Percentiles rank a stretch among this genome's conserved stretches.
Evolutionary conservation across 2,888 invertebrate species (phyloP).

Genomic region (Lepidonotus clava): DNA sequence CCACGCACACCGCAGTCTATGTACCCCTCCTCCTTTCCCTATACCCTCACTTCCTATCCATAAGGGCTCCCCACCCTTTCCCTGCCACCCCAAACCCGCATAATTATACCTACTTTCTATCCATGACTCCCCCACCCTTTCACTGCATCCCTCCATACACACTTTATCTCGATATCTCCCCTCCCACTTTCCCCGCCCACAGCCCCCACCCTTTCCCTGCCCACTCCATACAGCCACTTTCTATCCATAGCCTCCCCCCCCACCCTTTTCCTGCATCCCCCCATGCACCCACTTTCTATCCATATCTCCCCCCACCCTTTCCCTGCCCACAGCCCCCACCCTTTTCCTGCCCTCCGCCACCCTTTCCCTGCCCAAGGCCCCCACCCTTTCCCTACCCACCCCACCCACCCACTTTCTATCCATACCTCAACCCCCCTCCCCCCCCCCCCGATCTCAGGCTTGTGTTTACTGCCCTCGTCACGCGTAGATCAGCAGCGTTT

Average conservation of each 20-base stretch:
- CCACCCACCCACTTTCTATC: neutral
- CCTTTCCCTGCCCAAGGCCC: neutral
- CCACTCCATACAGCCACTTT: neutral
- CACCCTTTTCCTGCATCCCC: neutral
- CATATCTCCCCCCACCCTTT: neutral
- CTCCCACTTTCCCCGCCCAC: neutral
- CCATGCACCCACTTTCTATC: neutral
- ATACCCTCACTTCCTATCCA: neutral
- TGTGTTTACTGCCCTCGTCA: neutral
- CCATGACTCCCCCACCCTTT: neutral
- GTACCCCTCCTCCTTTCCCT: neutral
- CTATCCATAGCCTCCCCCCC: neutral
- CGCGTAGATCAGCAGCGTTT: slow-evolving; percentile 11
- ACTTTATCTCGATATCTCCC: neutral
- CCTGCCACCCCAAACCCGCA: no score
- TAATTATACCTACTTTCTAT: neutral
- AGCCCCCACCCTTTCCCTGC: neutral
- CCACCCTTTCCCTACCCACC: neutral
- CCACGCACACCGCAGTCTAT: neutral
- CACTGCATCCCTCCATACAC: no score
- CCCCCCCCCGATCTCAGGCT: neutral
- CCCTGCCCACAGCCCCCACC: neutral
- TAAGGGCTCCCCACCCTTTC: neutral
- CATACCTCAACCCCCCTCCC: neutral
- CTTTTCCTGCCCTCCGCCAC: neutral